Evolutionary conservation across 2,113 vertebrate genomes (phyloP).

Genomic region (Chiloscyllium plagiosum): DNA sequence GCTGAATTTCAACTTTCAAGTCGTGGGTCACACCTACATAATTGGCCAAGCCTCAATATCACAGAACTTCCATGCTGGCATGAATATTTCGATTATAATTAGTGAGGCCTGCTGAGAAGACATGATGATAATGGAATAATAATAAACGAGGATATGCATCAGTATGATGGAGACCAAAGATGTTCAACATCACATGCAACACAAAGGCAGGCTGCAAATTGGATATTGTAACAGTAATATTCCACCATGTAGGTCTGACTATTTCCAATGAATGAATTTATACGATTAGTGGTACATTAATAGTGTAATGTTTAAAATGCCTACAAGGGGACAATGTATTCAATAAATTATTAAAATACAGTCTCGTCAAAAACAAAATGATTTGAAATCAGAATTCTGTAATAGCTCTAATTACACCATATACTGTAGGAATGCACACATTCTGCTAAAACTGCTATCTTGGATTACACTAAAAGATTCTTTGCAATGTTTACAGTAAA

Average conservation of each 20-base stretch:
- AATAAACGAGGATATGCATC: slow-evolving; percentile 41
- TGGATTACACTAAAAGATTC: neutral
- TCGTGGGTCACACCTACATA: slow-evolving; percentile 45
- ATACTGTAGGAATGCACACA: neutral
- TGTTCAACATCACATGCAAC: slow-evolving; percentile 21
- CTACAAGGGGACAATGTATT: neutral
- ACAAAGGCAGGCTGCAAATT: slow-evolving; percentile 32
- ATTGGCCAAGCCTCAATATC: slow-evolving; percentile 44
- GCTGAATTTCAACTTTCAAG: slow-evolving; percentile 39
- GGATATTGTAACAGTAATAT: neutral
- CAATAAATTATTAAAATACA: neutral
- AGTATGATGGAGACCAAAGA: slow-evolving; percentile 40
- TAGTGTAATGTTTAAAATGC: neutral
- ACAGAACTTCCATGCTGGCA: slow-evolving; percentile 40
- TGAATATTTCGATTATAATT: slow-evolving; percentile 47
- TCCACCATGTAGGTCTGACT: neutral
- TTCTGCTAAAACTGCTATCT: neutral
- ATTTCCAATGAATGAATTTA: slow-evolving; percentile 10
- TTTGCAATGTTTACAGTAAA: neutral
- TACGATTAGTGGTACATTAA: neutral
- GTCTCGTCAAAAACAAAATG: neutral
- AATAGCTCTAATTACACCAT: neutral
- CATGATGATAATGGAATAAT: slow-evolving; percentile 46
- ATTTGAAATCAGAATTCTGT: neutral
- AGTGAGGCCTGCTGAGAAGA: slow-evolving; percentile 45